phyloP scores from a whole-genome alignment of 2,113 vertebrate species.

The Grammomys dolichurus region DNA sequence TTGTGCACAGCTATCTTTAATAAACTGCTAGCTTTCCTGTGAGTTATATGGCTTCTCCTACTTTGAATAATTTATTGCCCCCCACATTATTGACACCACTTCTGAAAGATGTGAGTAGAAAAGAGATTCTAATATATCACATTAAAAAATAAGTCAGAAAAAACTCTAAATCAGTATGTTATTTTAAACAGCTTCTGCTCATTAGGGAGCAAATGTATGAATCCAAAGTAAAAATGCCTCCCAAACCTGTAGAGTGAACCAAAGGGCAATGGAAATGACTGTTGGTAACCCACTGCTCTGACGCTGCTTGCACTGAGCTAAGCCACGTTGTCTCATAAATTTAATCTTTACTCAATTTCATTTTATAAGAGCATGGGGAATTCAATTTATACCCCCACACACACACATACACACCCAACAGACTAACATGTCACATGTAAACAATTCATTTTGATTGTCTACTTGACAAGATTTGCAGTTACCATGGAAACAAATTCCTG shows the following conservation, averaged over 20 bases:
- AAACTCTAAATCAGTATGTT: conserved; percentile 68
- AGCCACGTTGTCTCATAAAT: not conserved
- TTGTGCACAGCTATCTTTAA: conserved; percentile 72
- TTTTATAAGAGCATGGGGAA: not conserved
- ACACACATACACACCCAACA: not conserved
- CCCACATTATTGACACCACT: conserved; percentile 74
- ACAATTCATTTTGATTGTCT: not conserved
- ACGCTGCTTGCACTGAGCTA: not conserved
- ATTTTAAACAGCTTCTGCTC: conserved; percentile 72
- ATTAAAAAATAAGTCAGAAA: conserved; percentile 72
- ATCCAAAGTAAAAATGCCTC: conserved; percentile 35
- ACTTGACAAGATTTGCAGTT: not conserved
- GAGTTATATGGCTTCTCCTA: conserved; percentile 61
- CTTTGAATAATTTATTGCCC: conserved; percentile 78
- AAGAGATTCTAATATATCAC: conserved; percentile 69
- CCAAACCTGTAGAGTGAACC: not conserved
- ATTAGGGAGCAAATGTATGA: conserved; percentile 63
- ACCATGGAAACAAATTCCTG: not conserved
- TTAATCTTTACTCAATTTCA: conserved; percentile 47
- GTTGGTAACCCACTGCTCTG: not conserved
- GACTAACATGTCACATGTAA: not conserved
- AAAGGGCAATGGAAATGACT: not conserved
- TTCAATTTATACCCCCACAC: not conserved
- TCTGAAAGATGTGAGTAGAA: conserved; percentile 76
- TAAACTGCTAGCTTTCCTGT: conserved; percentile 66